Base-by-base conservation (phyloP, 1,140 invertebrate species). In the Drosophila mojavensis region DNA sequence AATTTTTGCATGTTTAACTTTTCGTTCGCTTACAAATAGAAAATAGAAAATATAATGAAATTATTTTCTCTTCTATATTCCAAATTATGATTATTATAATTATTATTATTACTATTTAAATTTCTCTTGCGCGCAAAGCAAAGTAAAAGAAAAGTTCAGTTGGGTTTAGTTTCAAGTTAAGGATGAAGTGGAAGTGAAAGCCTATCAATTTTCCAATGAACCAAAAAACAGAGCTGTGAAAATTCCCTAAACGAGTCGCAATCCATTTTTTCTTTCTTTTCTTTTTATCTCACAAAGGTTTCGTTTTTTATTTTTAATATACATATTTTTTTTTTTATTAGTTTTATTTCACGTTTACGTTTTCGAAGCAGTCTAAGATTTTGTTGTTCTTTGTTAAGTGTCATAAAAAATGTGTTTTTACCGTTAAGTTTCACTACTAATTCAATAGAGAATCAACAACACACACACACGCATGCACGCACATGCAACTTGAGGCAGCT, bases 301-400 rank as follows among this genome's bases (percentile, higher is more conserved):
- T 75, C 61, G 50, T 66, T 67, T 64, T 75, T 64, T 48, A 48
- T 24, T 24, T 26, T 53, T 53, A 26, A 43, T 58, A 24, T 58
- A 17, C 7, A 48, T 60, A 30, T 51, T 61, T 72, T 55, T 59
- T 76, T 61, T 41, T 43, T 48, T 74, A 55, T 76, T 55, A 15
- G 61, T 53, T 56, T 77, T 74, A 62, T 78, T 82, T 89, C 67
- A 80, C 79, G 84, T 86, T 90, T 81, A 89, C 78, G 81, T 90
- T 90, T 85, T 90, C 72, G 78, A 90, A 90, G 86, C 81, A 82
- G 86, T 90, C 88, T 86, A 91, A 83, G 88, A 85, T 91, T 88
- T 91, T 88, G 82, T 83, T 90, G 83, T 73, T 59, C 39, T 41
- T 68, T 59, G 70, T 76, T 50, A 67, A 82, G 63, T 80, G 67